Conservation (phyloP, 2,797 vertebrate genomes). For the Sardinella longiceps region DNA sequence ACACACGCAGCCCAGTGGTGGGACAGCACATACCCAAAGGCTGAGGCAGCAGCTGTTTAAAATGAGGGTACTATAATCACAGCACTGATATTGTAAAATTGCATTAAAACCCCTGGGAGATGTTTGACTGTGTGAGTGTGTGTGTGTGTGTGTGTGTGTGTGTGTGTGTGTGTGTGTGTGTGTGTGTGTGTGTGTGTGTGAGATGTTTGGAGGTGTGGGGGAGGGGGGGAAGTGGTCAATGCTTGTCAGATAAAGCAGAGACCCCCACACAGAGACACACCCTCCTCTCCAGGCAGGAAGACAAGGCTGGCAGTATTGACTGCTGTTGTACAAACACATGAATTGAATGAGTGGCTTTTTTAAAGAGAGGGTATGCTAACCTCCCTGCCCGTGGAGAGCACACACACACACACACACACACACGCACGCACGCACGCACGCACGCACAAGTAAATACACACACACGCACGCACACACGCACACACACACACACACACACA, state of each 20-base stretch:
- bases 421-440: too few relatives aligned
- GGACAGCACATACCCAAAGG: slow-evolving; percentile 18
- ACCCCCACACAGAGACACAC: neutral
- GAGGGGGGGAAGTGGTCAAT: too few relatives aligned
- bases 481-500: neutral
- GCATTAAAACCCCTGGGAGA: neutral
- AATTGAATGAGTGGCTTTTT: slow-evolving; percentile 53
- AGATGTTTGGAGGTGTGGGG: too few relatives aligned
- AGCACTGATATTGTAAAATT: slow-evolving; percentile 50
- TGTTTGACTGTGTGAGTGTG: neutral
- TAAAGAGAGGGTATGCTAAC: slow-evolving; percentile 24
- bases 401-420: slow-evolving; percentile 15
- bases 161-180: too few relatives aligned
- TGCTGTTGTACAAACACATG: slow-evolving; percentile 54
- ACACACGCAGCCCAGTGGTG: neutral
- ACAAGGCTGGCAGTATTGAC: slow-evolving; percentile 44
- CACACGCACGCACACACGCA: neutral
- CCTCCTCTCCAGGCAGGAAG: slow-evolving; percentile 49
- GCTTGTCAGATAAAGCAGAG: slow-evolving; percentile 37
- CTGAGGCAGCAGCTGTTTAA: slow-evolving; percentile 60
- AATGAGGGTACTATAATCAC: slow-evolving; percentile 64
- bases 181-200: too few relatives aligned
- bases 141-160: too few relatives aligned
- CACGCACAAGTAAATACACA: too few relatives aligned
- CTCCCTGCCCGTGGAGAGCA: neutral